A percentile compares a stretch with the other conserved stretches of the same genome.
phyloP scores from a whole-genome alignment of 2,113 vertebrate species.

The Merops nubicus region DNA sequence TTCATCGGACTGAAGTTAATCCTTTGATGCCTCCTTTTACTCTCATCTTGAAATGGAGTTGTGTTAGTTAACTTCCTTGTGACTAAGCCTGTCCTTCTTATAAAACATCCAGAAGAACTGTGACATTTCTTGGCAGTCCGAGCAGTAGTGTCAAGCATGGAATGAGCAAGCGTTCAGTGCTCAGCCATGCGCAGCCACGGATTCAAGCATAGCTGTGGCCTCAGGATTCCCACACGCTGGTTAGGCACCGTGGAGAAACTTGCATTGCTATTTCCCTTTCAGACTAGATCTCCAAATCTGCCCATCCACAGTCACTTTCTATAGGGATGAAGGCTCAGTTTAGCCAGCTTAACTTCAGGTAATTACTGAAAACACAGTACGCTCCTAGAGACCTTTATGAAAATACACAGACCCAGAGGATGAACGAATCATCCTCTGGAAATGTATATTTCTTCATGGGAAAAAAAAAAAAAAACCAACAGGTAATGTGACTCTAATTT shows the following conservation, averaged over 20 bases:
- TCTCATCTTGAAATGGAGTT: not conserved
- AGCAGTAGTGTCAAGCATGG: not conserved
- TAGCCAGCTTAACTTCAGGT: not conserved
- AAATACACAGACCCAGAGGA: not conserved
- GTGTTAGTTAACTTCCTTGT: not conserved
- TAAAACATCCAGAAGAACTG: not conserved
- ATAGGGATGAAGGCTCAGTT: not conserved
- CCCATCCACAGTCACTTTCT: not conserved
- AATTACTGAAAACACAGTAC: not conserved
- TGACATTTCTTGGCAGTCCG: constrained; percentile 35
- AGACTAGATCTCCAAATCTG: not conserved
- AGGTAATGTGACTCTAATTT: not conserved
- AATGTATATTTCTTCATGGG: not conserved
- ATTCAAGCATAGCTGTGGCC: not conserved
- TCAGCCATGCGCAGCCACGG: not conserved
- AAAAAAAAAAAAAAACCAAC: not conserved
- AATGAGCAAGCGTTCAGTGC: constrained; percentile 3
- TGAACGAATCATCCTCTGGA: not conserved
- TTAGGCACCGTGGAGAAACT: not conserved
- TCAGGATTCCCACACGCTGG: not conserved
- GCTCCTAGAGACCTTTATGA: not conserved
- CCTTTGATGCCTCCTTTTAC: not conserved
- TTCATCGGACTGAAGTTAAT: not conserved
- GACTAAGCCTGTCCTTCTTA: not conserved
- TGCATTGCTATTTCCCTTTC: not conserved